These are phyloP conservation scores for Eubasilissa regina DNA, from an alignment of 1,140 invertebrate species.

Conservation along the genomic window DNA sequence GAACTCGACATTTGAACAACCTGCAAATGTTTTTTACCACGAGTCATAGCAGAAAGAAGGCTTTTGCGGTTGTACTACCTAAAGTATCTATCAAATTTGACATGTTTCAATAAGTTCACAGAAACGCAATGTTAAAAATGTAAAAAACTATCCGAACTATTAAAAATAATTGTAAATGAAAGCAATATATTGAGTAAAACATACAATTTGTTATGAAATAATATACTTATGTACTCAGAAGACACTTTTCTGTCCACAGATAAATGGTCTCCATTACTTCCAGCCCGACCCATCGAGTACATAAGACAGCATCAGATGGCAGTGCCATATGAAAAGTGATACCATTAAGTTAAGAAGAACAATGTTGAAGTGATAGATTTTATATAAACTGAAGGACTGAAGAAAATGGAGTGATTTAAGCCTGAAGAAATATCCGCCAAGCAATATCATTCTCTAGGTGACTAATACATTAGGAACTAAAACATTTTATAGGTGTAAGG, in stretches of 20 bases:
- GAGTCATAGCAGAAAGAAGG: too few species aligned
- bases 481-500: slow-evolving; percentile 15
- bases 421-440: slow-evolving; percentile 58
- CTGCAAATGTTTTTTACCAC: too few species aligned
- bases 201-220: too few species aligned
- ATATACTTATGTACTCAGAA: too few species aligned
- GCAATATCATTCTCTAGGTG: slow-evolving; percentile 61
- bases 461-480: slow-evolving; percentile 51
- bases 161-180: too few species aligned
- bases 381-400: slow-evolving; percentile 38
- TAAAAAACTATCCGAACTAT: too few species aligned
- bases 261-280: slow-evolving; percentile 83
- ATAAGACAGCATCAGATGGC: slow-evolving; percentile 62
- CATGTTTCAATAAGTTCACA: too few species aligned
- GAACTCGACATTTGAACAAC: too few species aligned
- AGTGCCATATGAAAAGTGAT: slow-evolving; percentile 41
- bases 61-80: too few species aligned
- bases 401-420: slow-evolving; percentile 52
- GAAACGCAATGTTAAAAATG: too few species aligned
- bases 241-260: slow-evolving; percentile 67
- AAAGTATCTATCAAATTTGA: too few species aligned
- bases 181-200: too few species aligned
- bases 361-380: slow-evolving; percentile 39
- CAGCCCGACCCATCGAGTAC: slow-evolving; percentile 75
- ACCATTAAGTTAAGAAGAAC: slow-evolving; percentile 30